Evolutionary conservation across 2,888 invertebrate species (phyloP).

Genomic region (Cosmorhoe ocellata): DNA sequence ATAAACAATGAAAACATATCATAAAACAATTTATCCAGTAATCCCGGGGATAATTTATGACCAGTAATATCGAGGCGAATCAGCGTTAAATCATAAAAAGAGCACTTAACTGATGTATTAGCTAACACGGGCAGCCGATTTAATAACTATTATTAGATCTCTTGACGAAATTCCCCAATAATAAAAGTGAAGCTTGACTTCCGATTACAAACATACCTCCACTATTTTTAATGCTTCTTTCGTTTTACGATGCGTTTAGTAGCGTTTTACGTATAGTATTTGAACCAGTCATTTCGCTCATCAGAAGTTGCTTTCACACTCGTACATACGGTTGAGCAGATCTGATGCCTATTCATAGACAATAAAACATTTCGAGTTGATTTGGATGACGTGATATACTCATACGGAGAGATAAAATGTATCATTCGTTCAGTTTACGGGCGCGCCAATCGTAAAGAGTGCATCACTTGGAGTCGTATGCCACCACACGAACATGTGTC

Average conservation of each 20-base stretch:
- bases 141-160: constrained; percentile 79
- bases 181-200: constrained; percentile 58
- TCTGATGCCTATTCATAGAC: constrained; percentile 36
- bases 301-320: constrained; percentile 16
- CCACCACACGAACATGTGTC: constrained; percentile 77
- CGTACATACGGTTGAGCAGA: constrained; percentile 2
- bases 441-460: constrained; percentile 77
- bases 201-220: constrained; percentile 33
- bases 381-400: constrained; percentile 56
- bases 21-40: constrained; percentile 76
- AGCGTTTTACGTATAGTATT: constrained; percentile 25
- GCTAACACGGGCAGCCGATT: constrained; percentile 68
- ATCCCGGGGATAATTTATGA: constrained; percentile 70
- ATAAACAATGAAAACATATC: constrained; percentile 61
- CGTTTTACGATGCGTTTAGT: constrained; percentile 42
- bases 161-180: constrained; percentile 71
- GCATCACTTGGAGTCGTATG: constrained; percentile 62
- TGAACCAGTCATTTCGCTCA: constrained; percentile 19
- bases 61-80: constrained; percentile 70
- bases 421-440: constrained; percentile 72
- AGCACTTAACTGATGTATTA: constrained; percentile 73
- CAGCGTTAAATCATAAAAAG: constrained; percentile 79
- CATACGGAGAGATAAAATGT: constrained; percentile 64
- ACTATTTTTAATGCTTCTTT: constrained; percentile 46
- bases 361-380: constrained; percentile 47